phyloP scores from a whole-genome alignment of 92 coral and sea anemone species.

The Zoanthus sansibaricus region DNA sequence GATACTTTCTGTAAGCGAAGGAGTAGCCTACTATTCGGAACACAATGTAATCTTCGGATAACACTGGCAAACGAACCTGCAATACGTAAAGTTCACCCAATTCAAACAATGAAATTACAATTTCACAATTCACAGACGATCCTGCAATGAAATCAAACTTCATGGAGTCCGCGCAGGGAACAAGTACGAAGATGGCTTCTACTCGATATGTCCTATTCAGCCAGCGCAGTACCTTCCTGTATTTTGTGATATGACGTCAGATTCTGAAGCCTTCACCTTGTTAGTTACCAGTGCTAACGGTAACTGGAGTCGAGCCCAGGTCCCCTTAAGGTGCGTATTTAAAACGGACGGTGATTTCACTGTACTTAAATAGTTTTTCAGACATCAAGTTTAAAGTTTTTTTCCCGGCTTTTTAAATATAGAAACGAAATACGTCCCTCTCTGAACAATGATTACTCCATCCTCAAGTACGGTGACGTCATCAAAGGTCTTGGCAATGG shows the following conservation, averaged over 20 bases:
- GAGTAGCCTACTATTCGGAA: no score
- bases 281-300: constrained; percentile 85
- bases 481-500: constrained; percentile 55
- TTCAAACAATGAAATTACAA: no score
- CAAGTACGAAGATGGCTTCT: constrained; percentile 66
- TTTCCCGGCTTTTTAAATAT: background rate
- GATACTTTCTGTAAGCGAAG: no score
- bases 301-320: constrained; percentile 73
- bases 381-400: background rate
- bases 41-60: no score
- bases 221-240: constrained; percentile 70
- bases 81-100: no score
- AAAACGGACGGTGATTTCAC: background rate
- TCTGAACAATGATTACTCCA: constrained; percentile 60
- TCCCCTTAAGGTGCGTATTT: constrained; percentile 45
- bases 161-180: constrained; percentile 65
- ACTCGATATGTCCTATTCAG: constrained; percentile 56
- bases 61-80: no score
- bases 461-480: constrained; percentile 64
- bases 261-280: constrained; percentile 78
- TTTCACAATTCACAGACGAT: constrained; percentile 40
- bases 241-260: constrained; percentile 82
- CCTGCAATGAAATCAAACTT: constrained; percentile 80
- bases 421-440: constrained; percentile 63
- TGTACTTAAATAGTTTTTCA: background rate